A percentile compares a stretch with the other conserved stretches of the same genome.
These are phyloP conservation scores for Chondrilla cf. caribensis DNA, from an alignment of 37 sponge, comb jelly and placozoan genomes.

Conservation along the genomic window DNA sequence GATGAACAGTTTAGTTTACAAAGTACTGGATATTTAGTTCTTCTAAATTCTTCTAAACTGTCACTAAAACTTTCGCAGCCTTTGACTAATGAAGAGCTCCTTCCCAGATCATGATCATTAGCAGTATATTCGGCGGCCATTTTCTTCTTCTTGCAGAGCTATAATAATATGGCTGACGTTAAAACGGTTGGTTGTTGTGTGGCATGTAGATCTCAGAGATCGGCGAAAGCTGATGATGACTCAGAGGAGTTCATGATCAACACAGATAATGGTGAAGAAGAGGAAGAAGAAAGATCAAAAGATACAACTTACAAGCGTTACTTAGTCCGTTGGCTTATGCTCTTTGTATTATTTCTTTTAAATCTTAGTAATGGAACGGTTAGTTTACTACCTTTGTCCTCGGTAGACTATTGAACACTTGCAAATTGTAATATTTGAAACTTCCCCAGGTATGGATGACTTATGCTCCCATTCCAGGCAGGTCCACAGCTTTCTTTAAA, in stretches of 20 bases:
- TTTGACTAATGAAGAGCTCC: too few relatives aligned
- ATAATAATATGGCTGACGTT: not conserved
- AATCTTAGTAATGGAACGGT: constrained; percentile 81
- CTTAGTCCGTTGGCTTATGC: constrained; percentile 66
- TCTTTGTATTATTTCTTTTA: constrained; percentile 41
- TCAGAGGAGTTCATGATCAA: too few relatives aligned
- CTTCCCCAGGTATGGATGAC: constrained; percentile 82
- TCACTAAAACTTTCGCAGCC: not conserved
- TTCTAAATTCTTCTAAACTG: not conserved
- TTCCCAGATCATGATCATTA: too few relatives aligned
- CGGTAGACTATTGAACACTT: too few relatives aligned
- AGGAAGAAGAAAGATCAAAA: not conserved
- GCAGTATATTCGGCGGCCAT: not conserved
- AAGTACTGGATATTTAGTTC: not conserved
- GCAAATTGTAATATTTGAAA: too few relatives aligned
- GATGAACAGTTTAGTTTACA: not conserved
- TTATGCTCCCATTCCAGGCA: constrained; percentile 63
- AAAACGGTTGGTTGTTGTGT: not conserved
- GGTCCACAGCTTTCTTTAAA: constrained; percentile 41
- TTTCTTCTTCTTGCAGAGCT: not conserved
- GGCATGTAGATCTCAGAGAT: too few relatives aligned
- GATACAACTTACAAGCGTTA: constrained; percentile 24
- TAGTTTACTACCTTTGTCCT: too few relatives aligned
- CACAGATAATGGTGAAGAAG: not conserved
- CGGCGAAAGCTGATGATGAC: too few relatives aligned